Conservation (phyloP, 2,888 invertebrate species). For the Darwinula stevensoni region DNA sequence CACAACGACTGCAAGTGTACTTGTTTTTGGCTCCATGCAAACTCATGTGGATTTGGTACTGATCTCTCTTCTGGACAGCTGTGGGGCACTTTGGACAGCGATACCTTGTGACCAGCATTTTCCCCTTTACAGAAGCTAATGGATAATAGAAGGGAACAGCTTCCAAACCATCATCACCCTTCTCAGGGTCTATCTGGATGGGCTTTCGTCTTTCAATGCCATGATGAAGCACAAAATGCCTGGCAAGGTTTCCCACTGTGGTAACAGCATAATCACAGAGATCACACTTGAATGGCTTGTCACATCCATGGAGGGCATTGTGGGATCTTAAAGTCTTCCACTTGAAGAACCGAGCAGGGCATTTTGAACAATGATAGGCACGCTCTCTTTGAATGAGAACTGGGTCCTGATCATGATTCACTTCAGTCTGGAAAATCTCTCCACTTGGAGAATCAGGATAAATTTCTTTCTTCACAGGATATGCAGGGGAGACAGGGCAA, state of each 20-base stretch:
- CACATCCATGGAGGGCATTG: constrained; percentile 29
- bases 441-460: neutral
- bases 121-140: constrained; percentile 35
- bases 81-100: constrained; percentile 63
- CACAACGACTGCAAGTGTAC: constrained; percentile 51
- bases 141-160: constrained; percentile 32
- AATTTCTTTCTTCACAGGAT: neutral
- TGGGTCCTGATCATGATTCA: neutral
- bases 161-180: constrained; percentile 23
- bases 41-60: constrained; percentile 49
- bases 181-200: constrained; percentile 6
- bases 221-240: constrained; percentile 24
- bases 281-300: constrained; percentile 31
- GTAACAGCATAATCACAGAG: constrained; percentile 38
- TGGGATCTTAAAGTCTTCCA: constrained; percentile 36
- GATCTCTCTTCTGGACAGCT: constrained; percentile 53
- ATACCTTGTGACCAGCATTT: constrained; percentile 40
- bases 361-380: constrained; percentile 19
- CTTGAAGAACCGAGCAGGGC: constrained; percentile 42
- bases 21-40: constrained; percentile 54
- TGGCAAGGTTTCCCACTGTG: constrained; percentile 31
- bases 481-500: neutral
- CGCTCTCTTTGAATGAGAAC: neutral
- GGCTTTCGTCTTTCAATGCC: neutral
- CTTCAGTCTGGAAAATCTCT: neutral